Conservation (phyloP, 2,113 vertebrate species). For the Mesocricetus auratus region DNA sequence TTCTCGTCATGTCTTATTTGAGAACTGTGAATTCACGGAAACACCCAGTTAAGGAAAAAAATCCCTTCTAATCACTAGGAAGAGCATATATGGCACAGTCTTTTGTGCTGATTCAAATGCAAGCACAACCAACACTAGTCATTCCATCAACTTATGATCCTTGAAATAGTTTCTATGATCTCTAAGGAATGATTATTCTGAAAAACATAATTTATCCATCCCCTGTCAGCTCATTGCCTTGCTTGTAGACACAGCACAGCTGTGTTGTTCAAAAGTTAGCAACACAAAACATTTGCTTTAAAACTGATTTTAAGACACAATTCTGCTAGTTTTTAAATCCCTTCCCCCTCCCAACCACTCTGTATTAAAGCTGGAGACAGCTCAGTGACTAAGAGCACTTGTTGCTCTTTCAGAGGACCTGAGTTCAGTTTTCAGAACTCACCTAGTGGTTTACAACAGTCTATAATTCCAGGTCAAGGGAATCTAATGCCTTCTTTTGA, state of each 20-base stretch:
- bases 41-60: background rate
- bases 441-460: background rate
- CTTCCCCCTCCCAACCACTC: background rate
- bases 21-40: background rate
- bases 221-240: background rate
- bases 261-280: background rate
- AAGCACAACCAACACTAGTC: background rate
- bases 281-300: background rate
- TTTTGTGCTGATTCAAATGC: background rate
- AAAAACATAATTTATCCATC: constrained; percentile 9
- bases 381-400: no score
- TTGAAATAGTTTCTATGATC: background rate
- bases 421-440: background rate
- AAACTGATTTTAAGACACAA: constrained; percentile 5
- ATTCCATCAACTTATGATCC: background rate
- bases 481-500: background rate
- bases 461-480: background rate
- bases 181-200: background rate
- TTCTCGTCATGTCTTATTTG: background rate
- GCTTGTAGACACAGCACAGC: background rate
- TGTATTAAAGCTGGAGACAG: background rate
- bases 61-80: background rate
- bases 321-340: background rate
- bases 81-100: background rate
- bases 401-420: background rate